Conservation (phyloP, 2,888 invertebrate genomes). For the Philaethria dido region DNA sequence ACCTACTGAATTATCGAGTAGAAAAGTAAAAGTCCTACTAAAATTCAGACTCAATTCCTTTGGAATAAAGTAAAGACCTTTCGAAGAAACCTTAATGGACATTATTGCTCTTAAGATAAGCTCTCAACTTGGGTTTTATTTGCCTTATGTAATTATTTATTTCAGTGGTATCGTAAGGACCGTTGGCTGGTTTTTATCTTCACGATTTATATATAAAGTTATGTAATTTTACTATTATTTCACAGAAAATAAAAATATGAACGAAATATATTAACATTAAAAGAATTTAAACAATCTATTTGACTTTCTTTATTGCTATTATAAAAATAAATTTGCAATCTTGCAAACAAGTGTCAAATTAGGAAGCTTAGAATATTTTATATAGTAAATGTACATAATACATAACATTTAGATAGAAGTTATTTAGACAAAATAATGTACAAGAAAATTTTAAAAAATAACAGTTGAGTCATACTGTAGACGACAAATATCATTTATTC, state of each 20-base stretch:
- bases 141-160: constrained; percentile 26
- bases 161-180: background rate
- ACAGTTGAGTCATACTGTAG: too few species aligned
- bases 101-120: constrained; percentile 27
- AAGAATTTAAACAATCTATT: too few species aligned
- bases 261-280: too few species aligned
- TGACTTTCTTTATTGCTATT: too few species aligned
- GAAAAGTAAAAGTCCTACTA: constrained; percentile 21
- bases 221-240: background rate
- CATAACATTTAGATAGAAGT: too few species aligned
- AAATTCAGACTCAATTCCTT: constrained; percentile 18
- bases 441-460: too few species aligned
- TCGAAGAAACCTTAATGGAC: constrained; percentile 22
- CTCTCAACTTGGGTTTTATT: constrained; percentile 23
- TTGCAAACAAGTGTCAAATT: too few species aligned
- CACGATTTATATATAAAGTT: background rate
- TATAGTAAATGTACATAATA: too few species aligned
- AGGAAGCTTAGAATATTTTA: too few species aligned
- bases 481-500: too few species aligned
- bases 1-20: constrained; percentile 13
- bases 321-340: too few species aligned
- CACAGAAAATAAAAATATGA: background rate
- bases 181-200: background rate
- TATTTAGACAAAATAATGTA: too few species aligned
- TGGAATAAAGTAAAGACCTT: constrained; percentile 9